A percentile compares a stretch with the other conserved stretches of the same genome.
Evolutionary conservation across 2,113 vertebrate species (phyloP).

Genomic region (Epinephelus lanceolatus): DNA sequence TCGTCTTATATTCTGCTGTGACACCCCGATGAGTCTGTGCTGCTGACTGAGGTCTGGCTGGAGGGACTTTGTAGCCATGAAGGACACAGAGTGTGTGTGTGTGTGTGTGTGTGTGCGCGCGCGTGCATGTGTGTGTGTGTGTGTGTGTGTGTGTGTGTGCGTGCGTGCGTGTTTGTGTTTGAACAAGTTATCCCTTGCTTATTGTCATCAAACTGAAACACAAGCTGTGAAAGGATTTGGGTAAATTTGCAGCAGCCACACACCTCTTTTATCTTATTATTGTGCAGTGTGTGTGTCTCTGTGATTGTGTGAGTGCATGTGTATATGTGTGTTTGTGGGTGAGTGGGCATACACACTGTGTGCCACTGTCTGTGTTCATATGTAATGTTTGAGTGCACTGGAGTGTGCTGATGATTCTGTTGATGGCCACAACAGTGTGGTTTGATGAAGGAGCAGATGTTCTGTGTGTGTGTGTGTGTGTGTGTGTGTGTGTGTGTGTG

Average conservation of each 20-base stretch:
- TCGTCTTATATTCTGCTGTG: constrained; percentile 33
- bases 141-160: constrained; percentile 28
- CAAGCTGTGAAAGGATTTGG: constrained; percentile 34
- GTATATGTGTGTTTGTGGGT: constrained; percentile 1
- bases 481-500: neutral
- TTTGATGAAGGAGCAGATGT: constrained; percentile 51
- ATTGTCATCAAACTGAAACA: constrained; percentile 40
- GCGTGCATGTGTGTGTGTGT: constrained; percentile 56
- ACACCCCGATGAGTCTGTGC: constrained; percentile 55
- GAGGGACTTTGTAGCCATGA: constrained; percentile 65
- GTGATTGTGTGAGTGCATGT: neutral
- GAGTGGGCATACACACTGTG: neutral
- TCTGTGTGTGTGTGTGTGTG: constrained; percentile 29
- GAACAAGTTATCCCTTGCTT: constrained; percentile 28
- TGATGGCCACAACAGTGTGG: constrained; percentile 9
- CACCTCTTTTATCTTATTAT: constrained; percentile 29
- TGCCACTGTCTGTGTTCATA: constrained; percentile 10
- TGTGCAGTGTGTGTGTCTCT: neutral
- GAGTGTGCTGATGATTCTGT: constrained; percentile 33
- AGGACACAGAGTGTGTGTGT: constrained; percentile 60
- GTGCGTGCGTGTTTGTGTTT: constrained; percentile 1
- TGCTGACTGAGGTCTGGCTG: constrained; percentile 61
- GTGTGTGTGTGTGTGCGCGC: constrained; percentile 36
- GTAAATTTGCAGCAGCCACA: constrained; percentile 21
- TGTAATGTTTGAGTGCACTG: constrained; percentile 34